Conservation (phyloP, 2,797 vertebrate genomes). For the Trachops cirrhosus region DNA sequence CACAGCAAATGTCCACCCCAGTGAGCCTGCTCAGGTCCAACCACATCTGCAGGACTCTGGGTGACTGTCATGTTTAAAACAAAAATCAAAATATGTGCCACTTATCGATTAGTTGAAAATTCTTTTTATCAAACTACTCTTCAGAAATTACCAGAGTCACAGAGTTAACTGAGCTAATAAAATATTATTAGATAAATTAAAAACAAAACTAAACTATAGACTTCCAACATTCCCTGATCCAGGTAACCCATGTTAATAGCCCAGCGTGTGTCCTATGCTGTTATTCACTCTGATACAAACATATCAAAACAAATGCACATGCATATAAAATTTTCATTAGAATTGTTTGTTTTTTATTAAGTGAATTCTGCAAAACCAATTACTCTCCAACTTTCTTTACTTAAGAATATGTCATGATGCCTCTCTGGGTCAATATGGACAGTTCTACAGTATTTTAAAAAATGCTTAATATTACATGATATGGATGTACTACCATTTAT, state of each 20-base stretch:
- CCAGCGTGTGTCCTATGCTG: not conserved
- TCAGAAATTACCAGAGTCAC: not conserved
- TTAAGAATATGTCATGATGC: not conserved
- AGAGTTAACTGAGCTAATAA: not conserved
- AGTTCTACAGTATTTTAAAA: not conserved
- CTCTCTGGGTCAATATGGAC: not conserved
- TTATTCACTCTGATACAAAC: not conserved
- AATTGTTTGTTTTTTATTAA: not conserved
- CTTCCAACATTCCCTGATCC: not conserved
- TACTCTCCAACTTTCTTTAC: not conserved
- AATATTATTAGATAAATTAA: not conserved
- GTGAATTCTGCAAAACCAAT: not conserved
- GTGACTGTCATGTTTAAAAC: not conserved
- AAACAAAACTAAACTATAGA: not conserved
- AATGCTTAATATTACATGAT: not conserved
- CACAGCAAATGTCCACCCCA: not conserved
- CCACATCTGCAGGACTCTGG: not conserved
- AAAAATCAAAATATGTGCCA: not conserved
- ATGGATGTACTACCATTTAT: not conserved
- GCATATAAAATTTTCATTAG: not conserved
- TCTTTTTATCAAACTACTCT: slow-evolving; percentile 18
- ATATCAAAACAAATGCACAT: not conserved
- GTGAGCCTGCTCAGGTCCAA: not conserved
- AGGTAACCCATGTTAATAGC: not conserved
- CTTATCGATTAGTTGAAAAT: not conserved